These are phyloP conservation scores for Brienomyrus longianalis DNA, from an alignment of 2,113 vertebrate species.

Conservation along the genomic window DNA sequence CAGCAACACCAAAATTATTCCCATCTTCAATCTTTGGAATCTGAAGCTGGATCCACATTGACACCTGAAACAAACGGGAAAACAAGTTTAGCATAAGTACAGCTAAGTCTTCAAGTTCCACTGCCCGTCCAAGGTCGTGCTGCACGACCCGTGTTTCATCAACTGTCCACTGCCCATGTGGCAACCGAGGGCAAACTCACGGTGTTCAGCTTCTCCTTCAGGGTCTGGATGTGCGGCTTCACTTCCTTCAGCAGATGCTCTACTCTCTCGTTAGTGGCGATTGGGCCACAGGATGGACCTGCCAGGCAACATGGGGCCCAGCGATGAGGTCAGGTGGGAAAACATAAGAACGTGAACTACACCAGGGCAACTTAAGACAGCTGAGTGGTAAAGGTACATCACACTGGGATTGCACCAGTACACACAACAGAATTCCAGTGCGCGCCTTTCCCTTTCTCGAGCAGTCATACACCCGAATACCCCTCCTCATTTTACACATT, in stretches of 20 bases:
- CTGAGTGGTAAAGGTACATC: neutral
- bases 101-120: neutral
- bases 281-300: conserved; percentile 78
- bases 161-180: neutral
- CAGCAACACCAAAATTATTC: conserved; percentile 86
- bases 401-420: neutral
- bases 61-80: conserved; percentile 56
- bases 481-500: neutral
- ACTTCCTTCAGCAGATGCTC: conserved; percentile 64
- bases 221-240: conserved; percentile 71
- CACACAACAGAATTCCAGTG: neutral
- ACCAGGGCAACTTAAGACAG: neutral
- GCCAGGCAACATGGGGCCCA: conserved; percentile 15
- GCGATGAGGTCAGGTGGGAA: neutral
- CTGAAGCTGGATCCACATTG: conserved; percentile 81
- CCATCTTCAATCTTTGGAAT: conserved; percentile 83
- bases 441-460: neutral
- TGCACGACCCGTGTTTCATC: neutral
- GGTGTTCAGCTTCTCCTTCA: conserved; percentile 78
- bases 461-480: neutral
- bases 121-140: neutral
- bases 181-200: conserved; percentile 46
- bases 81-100: neutral
- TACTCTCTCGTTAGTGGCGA: conserved; percentile 71
- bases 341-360: neutral